Base-by-base conservation (phyloP, 2,888 invertebrate species). In the Aphodius sticticus region DNA sequence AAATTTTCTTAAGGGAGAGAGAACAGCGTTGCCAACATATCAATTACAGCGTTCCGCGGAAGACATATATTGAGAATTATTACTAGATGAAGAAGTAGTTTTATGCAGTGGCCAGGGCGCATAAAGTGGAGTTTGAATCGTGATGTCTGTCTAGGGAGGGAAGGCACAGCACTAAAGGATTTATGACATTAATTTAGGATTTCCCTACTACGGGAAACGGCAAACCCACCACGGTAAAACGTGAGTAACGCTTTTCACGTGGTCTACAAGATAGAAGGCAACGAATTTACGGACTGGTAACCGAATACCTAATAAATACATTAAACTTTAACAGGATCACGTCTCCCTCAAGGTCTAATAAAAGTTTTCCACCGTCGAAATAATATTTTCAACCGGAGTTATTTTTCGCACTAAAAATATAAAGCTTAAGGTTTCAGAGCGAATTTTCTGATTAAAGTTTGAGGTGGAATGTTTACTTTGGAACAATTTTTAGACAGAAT, bases 141-240 rank as follows among this genome's bases (percentile, higher is more conserved):
- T 7, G 53, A 53, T 53, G 53, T 53, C 53, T 53, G 53, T 53
- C 53, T 53, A 6, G 74, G 36, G 74, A 74, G 74, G 71, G 36
- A 35, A 12, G 74, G 36, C 35, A 35, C 74, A 16, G 35, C 74
- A 35, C 74, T 37, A 35, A 37, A 70, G 16, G 74, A 74, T 74
- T 74, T 74, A 74, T 74, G 74, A 74, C 74, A 37, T 74, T 74
- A 74, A 74, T 74, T 74, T 74, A 35, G 74, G 37, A 74, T 74
- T 74, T 74, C 74, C 74, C 74, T 74, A 74, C 74, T 15, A 12
- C 35, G 53, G 53, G 53, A 53, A 5, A 53, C 1, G 53, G 9
- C 53, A 9, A 53, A 12, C 2, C 53, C 9, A 5, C 9, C 26
- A 26, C 12, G 9, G 53, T 53, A 2, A 5, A 1, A 53, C 53